Evolutionary conservation across 2,113 vertebrate species (phyloP), one percentile per base, ranked within the genome.

Genomic region (Hemibagrus wyckioides): DNA sequence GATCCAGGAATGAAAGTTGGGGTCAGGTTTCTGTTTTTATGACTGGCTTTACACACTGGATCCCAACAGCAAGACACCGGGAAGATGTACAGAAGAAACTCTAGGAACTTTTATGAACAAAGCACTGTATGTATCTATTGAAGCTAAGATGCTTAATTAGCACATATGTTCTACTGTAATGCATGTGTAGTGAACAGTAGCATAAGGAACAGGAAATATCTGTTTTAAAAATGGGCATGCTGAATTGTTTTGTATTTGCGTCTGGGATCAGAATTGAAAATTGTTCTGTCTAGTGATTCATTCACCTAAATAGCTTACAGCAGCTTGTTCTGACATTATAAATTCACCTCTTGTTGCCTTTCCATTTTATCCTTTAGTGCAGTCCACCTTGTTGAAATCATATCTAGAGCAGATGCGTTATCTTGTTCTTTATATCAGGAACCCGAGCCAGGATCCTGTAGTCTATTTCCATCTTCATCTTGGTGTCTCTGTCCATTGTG

Each of bases 1-100:
- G 73, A 75, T 75, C 39, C 59, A 44, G 91, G 88, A 91, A 94
- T 94, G 93, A 95, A 93, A 91, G 91, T 93, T 4, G 82, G 93
- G 77, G 90, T 93, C 76, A 90, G 88, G 85, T 91, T 94, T 15
- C 85, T 92, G 79, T 71, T 39, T 39, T 71, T 39, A 2, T 86
- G 86, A 7, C 83, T 80, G 86, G 89, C 92, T 56, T 90, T 82
- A 23, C 59, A 71, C 9, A 39, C 39, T 3, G 33, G 71, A 84
- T 89, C 28, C 90, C 83, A 77, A 30, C 88, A 86, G 88, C 89
- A 88, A 82, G 79, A 81, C 9, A 0, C 36, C 3, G 17, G 17
- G 57, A 82, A 82, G 5, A 44, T 82, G 36, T 61, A 61, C 6
- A 82, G 57, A 63, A 61, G 36, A n/a, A 82, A 25, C 9, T 41